Evolutionary conservation across 2,797 vertebrate genomes (phyloP).

Genomic region (Cephalopachus bancanus): DNA sequence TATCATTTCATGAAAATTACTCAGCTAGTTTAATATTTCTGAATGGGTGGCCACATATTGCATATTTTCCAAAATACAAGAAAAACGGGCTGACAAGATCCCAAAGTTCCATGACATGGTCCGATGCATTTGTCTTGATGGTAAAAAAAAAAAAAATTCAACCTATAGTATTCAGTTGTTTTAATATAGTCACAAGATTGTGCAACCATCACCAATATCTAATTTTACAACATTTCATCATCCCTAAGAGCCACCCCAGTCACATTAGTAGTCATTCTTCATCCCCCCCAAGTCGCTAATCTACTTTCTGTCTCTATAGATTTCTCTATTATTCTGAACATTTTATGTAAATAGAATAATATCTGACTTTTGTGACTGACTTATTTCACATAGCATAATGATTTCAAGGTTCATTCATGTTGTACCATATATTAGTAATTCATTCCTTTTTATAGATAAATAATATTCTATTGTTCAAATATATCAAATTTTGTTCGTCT

Average conservation of each 20-base stretch:
- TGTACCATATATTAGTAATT: not conserved
- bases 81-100: not conserved
- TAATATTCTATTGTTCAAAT: not conserved
- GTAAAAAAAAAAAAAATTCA: not conserved
- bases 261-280: not conserved
- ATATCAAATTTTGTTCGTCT: not conserved
- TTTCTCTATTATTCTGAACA: not conserved
- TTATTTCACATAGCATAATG: not conserved
- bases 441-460: not conserved
- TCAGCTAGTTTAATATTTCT: slow-evolving; percentile 30
- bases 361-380: not conserved
- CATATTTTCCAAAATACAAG: not conserved
- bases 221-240: slow-evolving; percentile 36
- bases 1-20: slow-evolving; percentile 7
- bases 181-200: not conserved
- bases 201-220: not conserved
- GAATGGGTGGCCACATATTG: not conserved
- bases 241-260: not conserved
- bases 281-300: not conserved
- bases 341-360: not conserved
- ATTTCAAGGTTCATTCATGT: not conserved
- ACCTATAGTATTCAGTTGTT: not conserved
- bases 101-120: not conserved
- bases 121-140: not conserved
- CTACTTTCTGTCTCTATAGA: not conserved